Evolutionary conservation across 2,888 invertebrate genomes (phyloP).

Genomic region (Nemotelus nigrinus): DNA sequence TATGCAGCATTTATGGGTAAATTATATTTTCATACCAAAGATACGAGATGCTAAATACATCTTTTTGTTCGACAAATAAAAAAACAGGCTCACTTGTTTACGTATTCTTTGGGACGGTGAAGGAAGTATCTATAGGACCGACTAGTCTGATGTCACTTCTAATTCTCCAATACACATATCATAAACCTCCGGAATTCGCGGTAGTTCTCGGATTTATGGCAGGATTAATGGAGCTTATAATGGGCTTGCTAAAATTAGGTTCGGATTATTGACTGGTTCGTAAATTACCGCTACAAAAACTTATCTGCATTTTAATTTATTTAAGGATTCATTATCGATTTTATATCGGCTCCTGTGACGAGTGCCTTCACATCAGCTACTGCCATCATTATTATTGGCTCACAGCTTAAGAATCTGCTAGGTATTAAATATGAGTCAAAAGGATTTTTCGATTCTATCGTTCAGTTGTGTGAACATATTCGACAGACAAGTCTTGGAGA

Average conservation of each 20-base stretch:
- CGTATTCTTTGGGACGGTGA: slow-evolving; percentile 85
- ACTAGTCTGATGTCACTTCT: slow-evolving; percentile 92
- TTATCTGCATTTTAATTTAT: slow-evolving; percentile 27
- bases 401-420: slow-evolving; percentile 79
- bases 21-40: not conserved
- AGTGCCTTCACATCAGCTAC: slow-evolving; percentile 88
- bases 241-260: slow-evolving; percentile 80
- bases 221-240: slow-evolving; percentile 79
- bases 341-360: slow-evolving; percentile 84
- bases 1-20: slow-evolving; percentile 89
- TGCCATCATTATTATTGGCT: slow-evolving; percentile 78
- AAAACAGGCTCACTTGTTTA: slow-evolving; percentile 82
- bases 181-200: slow-evolving; percentile 76
- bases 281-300: not conserved
- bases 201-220: slow-evolving; percentile 80
- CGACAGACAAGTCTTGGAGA: slow-evolving; percentile 70
- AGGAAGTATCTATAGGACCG: slow-evolving; percentile 90
- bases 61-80: not conserved
- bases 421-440: slow-evolving; percentile 75
- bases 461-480: slow-evolving; percentile 66
- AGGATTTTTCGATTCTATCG: slow-evolving; percentile 69
- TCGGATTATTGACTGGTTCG: not conserved
- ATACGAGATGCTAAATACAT: not conserved
- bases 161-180: slow-evolving; percentile 77
- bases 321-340: slow-evolving; percentile 82